Evolutionary conservation across 2,888 invertebrate genomes (phyloP).

Genomic region (Drosophila demipolita): DNA sequence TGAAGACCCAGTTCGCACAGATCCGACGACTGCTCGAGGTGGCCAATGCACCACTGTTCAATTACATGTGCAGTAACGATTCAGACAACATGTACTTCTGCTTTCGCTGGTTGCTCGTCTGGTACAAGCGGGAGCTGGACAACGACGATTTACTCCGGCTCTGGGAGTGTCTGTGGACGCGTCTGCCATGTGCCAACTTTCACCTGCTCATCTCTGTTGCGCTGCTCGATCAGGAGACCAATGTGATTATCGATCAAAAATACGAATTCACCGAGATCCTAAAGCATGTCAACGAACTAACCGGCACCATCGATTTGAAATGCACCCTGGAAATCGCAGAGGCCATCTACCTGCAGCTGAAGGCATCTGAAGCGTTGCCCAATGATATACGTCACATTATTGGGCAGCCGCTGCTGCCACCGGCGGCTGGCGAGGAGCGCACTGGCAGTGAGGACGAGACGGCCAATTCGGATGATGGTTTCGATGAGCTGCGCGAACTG

Average conservation of each 20-base stretch:
- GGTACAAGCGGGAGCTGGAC: slow-evolving; percentile 97
- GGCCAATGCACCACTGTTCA: slow-evolving; percentile 93
- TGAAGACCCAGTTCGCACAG: slow-evolving; percentile 96
- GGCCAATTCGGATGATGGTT: slow-evolving; percentile 84
- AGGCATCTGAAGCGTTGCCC: slow-evolving; percentile 89
- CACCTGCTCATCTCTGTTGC: slow-evolving; percentile 97
- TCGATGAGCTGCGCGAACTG: slow-evolving; percentile 80
- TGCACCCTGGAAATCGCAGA: slow-evolving; percentile 94
- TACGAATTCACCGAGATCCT: slow-evolving; percentile 98
- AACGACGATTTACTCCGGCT: slow-evolving; percentile 94
- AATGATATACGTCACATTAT: slow-evolving; percentile 90
- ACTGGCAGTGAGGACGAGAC: slow-evolving; percentile 60
- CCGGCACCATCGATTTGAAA: slow-evolving; percentile 93
- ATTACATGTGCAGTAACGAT: slow-evolving; percentile 89
- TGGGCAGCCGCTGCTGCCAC: slow-evolving; percentile 86
- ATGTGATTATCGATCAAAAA: slow-evolving; percentile 94
- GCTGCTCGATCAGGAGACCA: slow-evolving; percentile 95
- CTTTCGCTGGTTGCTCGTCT: slow-evolving; percentile 98
- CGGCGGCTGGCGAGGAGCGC: slow-evolving; percentile 41
- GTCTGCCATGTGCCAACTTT: slow-evolving; percentile 96
- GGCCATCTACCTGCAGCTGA: slow-evolving; percentile 95
- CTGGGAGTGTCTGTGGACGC: slow-evolving; percentile 99
- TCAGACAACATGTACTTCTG: slow-evolving; percentile 99
- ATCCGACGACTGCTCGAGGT: slow-evolving; percentile 92
- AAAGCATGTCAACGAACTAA: slow-evolving; percentile 98